Conservation (phyloP, 2,797 vertebrate genomes). For the Pyrrhura leucotis region DNA sequence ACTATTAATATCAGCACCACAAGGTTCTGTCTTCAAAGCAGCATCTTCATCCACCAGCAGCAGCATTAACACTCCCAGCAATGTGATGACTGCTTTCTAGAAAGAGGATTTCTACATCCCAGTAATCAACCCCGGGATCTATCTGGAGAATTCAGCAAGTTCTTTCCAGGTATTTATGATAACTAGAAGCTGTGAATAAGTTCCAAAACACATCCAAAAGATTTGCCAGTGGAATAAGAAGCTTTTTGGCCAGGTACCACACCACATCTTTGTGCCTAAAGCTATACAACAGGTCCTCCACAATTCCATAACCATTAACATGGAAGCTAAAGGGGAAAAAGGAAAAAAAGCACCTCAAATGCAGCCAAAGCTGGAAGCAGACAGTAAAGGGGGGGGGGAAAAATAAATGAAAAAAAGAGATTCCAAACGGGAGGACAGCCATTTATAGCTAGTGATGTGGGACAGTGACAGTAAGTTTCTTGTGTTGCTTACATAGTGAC, state of each 20-base stretch:
- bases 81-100: background rate
- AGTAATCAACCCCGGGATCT: background rate
- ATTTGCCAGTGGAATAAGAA: background rate
- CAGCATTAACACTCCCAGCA: background rate
- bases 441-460: background rate
- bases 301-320: background rate
- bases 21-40: background rate
- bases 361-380: background rate
- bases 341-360: background rate
- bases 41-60: background rate
- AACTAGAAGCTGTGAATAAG: background rate
- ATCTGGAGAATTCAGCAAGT: background rate
- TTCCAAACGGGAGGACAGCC: fast-evolving
- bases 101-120: background rate
- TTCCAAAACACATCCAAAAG: constrained; percentile 2
- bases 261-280: background rate
- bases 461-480: background rate
- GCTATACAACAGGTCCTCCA: background rate
- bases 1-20: background rate
- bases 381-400: background rate
- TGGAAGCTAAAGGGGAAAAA: background rate
- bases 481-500: background rate
- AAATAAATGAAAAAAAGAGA: background rate
- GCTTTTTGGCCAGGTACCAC: background rate
- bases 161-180: background rate